Evolutionary conservation across 2,888 invertebrate genomes (phyloP), one percentile per base, ranked within the genome.

Genomic region (Gastrophysa polygoni): DNA sequence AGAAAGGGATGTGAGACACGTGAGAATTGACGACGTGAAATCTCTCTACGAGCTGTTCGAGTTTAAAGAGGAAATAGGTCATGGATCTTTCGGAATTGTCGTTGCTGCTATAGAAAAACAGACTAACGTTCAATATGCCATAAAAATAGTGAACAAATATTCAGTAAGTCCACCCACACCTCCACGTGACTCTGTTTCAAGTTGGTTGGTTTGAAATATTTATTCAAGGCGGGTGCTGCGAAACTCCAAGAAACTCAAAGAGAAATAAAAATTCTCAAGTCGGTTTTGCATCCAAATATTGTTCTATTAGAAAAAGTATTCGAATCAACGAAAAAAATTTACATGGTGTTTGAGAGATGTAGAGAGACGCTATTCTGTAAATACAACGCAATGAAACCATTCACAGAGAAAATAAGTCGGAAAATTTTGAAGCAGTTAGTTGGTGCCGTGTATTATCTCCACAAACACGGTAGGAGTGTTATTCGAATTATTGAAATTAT

Each of bases 261-360:
- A 61, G 86, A 86, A 77, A 85, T 86, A 47, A 78, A 80, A 61
- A 85, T 86, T 63, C 76, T 86, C 66, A 85, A 85, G 75, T 75
- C 81, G 67, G 85, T 86, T n/a, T 75, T 81, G 44, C 86, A 86
- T 76, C 83, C 83, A 11, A 84, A 86, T 71, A 85, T 86, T 57
- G 85, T 86, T 62, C 77, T 78, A 64, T 76, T 86, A 47, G 82
- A 85, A 64, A 83, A 82, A 75, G 82, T 86, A 4, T 83, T 82
- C 66, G 86, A 86, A 75, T 84, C 85, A 1, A 72, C 82, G 7
- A 82, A 83, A 78, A 83, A 82, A 71, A 84, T 86, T 73, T 87
- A 83, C 74, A 76, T 87, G 68, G 80, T 87, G 10, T 81, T 86
- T 75, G 86, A 86, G 75, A 73, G 82, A 46, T 86, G 86, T 74